phyloP scores from a whole-genome alignment of 1,140 invertebrate genomes.

The Drosophila seguyi region DNA sequence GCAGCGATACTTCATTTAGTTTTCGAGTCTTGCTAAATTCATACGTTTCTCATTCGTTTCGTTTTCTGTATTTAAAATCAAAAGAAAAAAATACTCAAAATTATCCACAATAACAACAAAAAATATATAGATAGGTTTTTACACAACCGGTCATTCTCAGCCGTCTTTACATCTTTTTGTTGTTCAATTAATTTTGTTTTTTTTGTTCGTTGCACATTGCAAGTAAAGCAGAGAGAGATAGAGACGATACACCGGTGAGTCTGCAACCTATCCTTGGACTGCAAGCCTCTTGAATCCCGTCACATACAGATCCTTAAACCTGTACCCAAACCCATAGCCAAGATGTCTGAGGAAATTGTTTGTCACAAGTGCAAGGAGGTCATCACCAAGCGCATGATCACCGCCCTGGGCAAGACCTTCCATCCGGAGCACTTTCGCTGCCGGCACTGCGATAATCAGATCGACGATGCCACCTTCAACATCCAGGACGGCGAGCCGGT shows the following conservation, averaged over 20 bases:
- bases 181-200: constrained; percentile 25
- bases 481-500: constrained; percentile 89
- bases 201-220: not conserved
- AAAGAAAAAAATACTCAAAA: constrained; percentile 44
- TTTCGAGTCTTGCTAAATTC: constrained; percentile 79
- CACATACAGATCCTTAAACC: not conserved
- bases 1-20: constrained; percentile 51
- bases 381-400: constrained; percentile 85
- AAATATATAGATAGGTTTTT: not conserved
- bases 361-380: constrained; percentile 81
- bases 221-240: not conserved
- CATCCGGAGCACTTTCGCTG: constrained; percentile 99
- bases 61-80: constrained; percentile 43
- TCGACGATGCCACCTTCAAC: constrained; percentile 88
- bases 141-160: not conserved
- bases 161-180: not conserved
- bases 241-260: not conserved
- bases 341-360: constrained; percentile 53
- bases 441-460: constrained; percentile 88
- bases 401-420: constrained; percentile 98
- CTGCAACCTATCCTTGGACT: too few species aligned
- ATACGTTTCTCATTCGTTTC: constrained; percentile 65
- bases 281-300: rapidly evolving
- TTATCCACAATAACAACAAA: constrained; percentile 34
- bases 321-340: not conserved